A percentile compares a stretch with the other conserved stretches of the same genome.
phyloP scores from a whole-genome alignment of 2,888 invertebrate genomes.

The Orthosia cruda region DNA sequence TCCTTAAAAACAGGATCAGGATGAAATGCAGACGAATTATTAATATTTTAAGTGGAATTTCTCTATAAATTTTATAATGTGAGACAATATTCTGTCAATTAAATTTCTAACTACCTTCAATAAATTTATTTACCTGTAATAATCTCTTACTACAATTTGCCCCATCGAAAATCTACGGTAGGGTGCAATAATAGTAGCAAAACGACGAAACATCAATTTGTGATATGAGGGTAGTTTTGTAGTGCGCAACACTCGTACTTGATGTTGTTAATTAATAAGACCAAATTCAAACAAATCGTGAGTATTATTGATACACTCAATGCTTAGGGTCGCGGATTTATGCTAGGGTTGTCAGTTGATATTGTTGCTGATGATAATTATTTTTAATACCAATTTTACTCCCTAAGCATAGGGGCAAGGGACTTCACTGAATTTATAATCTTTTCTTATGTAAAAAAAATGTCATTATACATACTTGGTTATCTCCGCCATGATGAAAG shows the following conservation, averaged over 20 bases:
- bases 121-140: not conserved
- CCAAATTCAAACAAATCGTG: slow-evolving; percentile 89
- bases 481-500: not conserved
- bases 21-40: slow-evolving; percentile 8
- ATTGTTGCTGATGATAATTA: not conserved
- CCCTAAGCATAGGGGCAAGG: not conserved
- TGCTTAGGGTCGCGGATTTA: slow-evolving; percentile 74
- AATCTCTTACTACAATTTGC: not conserved
- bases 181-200: slow-evolving; percentile 20
- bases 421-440: no score
- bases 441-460: no score
- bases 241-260: slow-evolving; percentile 74
- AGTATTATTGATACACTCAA: slow-evolving; percentile 90
- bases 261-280: slow-evolving; percentile 91
- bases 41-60: slow-evolving; percentile 13
- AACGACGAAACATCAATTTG: slow-evolving; percentile 54
- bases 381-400: not conserved
- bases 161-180: not conserved
- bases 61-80: not conserved
- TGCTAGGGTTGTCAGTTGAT: slow-evolving; percentile 79
- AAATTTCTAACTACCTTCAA: not conserved
- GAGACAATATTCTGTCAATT: not conserved
- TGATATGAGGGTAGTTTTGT: slow-evolving; percentile 61
- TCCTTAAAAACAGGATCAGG: no score
- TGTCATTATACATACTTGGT: no score